These are phyloP conservation scores for Coremacera marginata DNA, from an alignment of 2,888 invertebrate species.

Conservation along the genomic window DNA sequence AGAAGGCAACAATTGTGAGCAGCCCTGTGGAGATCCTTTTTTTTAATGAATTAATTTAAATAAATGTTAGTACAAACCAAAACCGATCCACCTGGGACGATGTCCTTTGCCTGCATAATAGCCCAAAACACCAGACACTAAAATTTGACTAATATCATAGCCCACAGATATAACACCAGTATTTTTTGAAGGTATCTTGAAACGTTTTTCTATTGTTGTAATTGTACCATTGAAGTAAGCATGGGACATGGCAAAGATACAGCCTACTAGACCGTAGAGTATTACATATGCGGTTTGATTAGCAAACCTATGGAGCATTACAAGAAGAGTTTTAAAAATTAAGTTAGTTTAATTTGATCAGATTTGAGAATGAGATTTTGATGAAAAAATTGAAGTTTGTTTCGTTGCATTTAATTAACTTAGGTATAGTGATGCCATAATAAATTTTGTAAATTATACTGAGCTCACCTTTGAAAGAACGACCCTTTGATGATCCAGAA, in stretches of 20 bases:
- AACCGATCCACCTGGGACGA: slow-evolving; percentile 80
- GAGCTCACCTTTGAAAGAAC: slow-evolving; percentile 72
- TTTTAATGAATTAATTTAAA: neutral
- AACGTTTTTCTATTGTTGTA: slow-evolving; percentile 80
- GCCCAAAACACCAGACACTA: slow-evolving; percentile 77
- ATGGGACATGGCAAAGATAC: slow-evolving; percentile 77
- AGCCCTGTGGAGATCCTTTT: slow-evolving; percentile 62
- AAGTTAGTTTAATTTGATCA: too few species aligned
- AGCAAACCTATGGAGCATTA: slow-evolving; percentile 63
- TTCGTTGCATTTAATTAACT: too few species aligned
- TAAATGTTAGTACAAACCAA: slow-evolving; percentile 60
- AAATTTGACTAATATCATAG: slow-evolving; percentile 79
- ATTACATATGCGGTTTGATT: slow-evolving; percentile 71
- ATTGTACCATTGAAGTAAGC: slow-evolving; percentile 81
- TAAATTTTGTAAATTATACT: neutral
- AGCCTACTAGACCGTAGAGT: slow-evolving; percentile 77
- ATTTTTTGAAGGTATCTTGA: slow-evolving; percentile 79
- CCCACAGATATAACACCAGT: slow-evolving; percentile 80
- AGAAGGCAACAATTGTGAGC: slow-evolving; percentile 75
- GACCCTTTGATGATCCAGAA: slow-evolving; percentile 74
- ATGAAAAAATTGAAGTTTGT: too few species aligned
- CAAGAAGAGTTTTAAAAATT: too few species aligned
- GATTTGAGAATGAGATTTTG: too few species aligned
- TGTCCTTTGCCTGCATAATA: slow-evolving; percentile 80
- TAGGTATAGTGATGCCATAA: too few species aligned